phyloP scores from a whole-genome alignment of 2,888 invertebrate genomes.

The Coenonympha glycerion region DNA sequence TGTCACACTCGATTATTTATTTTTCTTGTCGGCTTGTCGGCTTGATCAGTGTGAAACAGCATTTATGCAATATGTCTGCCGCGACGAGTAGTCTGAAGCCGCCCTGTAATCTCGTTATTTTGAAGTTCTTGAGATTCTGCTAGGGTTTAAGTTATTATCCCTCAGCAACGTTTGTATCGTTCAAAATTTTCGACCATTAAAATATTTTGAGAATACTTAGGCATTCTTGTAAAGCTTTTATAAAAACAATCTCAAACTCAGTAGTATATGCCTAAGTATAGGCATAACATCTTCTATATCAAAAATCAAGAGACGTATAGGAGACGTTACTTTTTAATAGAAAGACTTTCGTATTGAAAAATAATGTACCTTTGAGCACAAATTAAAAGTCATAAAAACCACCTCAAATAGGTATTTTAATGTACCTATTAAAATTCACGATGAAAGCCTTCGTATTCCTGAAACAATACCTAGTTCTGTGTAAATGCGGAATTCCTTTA shows the following conservation, averaged over 20 bases:
- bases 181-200: background rate
- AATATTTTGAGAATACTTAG: background rate
- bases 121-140: slow-evolving; percentile 17
- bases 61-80: slow-evolving; percentile 31
- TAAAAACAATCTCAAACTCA: too few species aligned
- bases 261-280: too few species aligned
- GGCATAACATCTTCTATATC: too few species aligned
- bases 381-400: slow-evolving; percentile 41
- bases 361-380: too few species aligned
- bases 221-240: background rate
- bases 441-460: slow-evolving; percentile 49
- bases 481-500: slow-evolving; percentile 65
- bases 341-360: background rate
- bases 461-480: slow-evolving; percentile 58
- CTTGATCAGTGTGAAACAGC: background rate
- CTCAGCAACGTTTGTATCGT: background rate
- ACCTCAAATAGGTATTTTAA: slow-evolving; percentile 44
- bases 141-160: slow-evolving; percentile 11
- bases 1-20: too few species aligned
- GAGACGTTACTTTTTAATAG: too few species aligned
- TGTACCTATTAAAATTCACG: slow-evolving; percentile 47
- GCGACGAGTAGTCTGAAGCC: slow-evolving; percentile 29
- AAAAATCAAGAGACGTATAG: too few species aligned
- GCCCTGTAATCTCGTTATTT: slow-evolving; percentile 28
- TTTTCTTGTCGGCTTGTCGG: too few species aligned